These are phyloP conservation scores for Andrena minutula DNA, from an alignment of 2,888 invertebrate genomes.

Conservation along the genomic window DNA sequence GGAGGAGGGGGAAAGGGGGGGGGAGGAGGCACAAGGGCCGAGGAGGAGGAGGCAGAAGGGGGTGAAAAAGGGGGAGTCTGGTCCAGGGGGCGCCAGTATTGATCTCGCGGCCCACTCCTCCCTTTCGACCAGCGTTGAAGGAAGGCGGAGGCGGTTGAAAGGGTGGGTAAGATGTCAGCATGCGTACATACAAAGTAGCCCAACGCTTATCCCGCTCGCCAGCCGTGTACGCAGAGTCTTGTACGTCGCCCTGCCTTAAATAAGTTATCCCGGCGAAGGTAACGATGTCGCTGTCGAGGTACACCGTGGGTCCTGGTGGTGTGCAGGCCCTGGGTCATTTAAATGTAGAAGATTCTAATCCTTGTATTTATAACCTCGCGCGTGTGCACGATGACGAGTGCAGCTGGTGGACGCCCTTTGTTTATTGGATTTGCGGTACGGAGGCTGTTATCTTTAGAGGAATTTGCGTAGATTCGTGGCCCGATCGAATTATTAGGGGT, in stretches of 20 bases:
- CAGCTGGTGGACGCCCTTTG: not conserved
- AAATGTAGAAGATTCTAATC: constrained; percentile 45
- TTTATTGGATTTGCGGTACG: not conserved
- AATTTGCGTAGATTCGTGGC: not conserved
- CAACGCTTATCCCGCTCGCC: constrained; percentile 63
- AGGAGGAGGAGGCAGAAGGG: constrained; percentile 12
- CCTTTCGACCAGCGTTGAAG: constrained; percentile 70
- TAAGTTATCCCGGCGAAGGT: constrained; percentile 67
- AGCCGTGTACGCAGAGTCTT: constrained; percentile 58
- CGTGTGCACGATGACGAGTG: constrained; percentile 2
- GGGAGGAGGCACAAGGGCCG: not conserved
- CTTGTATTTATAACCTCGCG: constrained; percentile 24
- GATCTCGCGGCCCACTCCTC: constrained; percentile 81
- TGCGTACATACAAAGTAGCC: constrained; percentile 85
- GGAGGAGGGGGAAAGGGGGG: constrained; percentile 26
- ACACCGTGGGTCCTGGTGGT: constrained; percentile 17
- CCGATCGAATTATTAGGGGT: not conserved
- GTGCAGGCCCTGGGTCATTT: constrained; percentile 32
- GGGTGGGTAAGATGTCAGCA: constrained; percentile 84
- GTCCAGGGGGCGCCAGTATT: constrained; percentile 84
- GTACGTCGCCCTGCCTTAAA: constrained; percentile 70
- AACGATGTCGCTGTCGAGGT: constrained; percentile 42
- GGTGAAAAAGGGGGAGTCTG: constrained; percentile 74
- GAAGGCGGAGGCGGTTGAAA: constrained; percentile 75
- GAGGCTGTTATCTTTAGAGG: not conserved